Conservation (phyloP, 2,113 vertebrate species). For the Percina caprodes region DNA sequence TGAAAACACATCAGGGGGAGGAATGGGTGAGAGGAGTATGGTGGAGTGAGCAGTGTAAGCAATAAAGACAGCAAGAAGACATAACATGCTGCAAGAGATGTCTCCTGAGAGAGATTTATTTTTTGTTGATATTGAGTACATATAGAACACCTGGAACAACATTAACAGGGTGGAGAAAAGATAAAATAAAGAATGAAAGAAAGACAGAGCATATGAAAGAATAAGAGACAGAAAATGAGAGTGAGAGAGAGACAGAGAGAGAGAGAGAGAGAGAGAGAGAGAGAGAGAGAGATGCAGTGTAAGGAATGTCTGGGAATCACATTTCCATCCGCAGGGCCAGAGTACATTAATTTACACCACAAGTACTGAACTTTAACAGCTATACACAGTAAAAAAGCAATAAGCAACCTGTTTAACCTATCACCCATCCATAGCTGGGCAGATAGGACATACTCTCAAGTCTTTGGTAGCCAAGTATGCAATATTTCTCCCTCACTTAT, state of each 20-base stretch:
- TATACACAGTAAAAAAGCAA: slow-evolving; percentile 5
- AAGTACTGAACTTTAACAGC: slow-evolving; percentile 19
- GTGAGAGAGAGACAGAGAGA: not conserved
- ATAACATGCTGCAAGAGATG: slow-evolving; percentile 53
- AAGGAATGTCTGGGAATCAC: slow-evolving; percentile 57
- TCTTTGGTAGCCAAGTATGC: not conserved
- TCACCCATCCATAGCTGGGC: slow-evolving; percentile 2
- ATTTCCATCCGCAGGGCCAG: slow-evolving; percentile 35
- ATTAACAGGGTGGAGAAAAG: slow-evolving; percentile 19
- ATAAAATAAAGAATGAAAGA: slow-evolving; percentile 41
- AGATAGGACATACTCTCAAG: not conserved
- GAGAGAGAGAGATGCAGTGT: not conserved
- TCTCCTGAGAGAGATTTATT: slow-evolving; percentile 59
- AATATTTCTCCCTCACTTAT: slow-evolving; percentile 5
- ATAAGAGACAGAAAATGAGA: too few relatives aligned
- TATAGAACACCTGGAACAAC: slow-evolving; percentile 67
- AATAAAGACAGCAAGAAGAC: slow-evolving; percentile 64
- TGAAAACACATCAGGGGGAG: slow-evolving; percentile 40
- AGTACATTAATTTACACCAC: slow-evolving; percentile 42
- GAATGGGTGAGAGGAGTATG: not conserved
- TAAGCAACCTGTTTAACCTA: slow-evolving; percentile 20
- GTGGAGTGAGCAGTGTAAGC: slow-evolving; percentile 35
- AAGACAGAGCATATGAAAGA: slow-evolving; percentile 2
- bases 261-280: too few relatives aligned
- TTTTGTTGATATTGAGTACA: slow-evolving; percentile 55